Evolutionary conservation across 2,888 invertebrate species (phyloP).

Genomic region (Drosophila atripex): DNA sequence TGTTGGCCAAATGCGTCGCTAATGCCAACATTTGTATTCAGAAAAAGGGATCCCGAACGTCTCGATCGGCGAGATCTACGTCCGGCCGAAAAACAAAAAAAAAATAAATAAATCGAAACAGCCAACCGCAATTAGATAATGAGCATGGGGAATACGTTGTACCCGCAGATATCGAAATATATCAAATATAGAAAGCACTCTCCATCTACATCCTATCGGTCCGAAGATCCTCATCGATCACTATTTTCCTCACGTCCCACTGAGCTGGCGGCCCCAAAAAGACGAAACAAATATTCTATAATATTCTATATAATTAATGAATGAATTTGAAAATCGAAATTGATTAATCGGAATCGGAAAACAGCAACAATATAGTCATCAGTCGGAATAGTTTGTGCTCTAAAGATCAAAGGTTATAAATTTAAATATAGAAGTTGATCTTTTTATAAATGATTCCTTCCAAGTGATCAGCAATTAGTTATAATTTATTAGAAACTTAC

Average conservation of each 20-base stretch:
- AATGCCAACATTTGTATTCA: conserved; percentile 29
- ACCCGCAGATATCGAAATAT: conserved; percentile 14
- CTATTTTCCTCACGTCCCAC: conserved; percentile 17
- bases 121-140: conserved; percentile 69
- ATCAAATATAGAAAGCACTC: conserved; percentile 40
- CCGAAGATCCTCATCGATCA: conserved; percentile 11
- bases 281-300: not conserved
- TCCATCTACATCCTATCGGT: conserved; percentile 33
- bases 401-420: not conserved
- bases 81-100: conserved; percentile 20
- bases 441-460: too few species aligned
- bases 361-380: not conserved
- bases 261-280: conserved; percentile 6
- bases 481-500: too few species aligned
- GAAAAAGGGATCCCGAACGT: conserved; percentile 14
- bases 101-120: not conserved
- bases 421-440: too few species aligned
- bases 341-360: conserved; percentile 5
- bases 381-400: not conserved
- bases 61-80: conserved; percentile 30
- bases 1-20: conserved; percentile 23
- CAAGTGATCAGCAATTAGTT: too few species aligned
- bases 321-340: not conserved
- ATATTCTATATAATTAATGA: conserved; percentile 21
- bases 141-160: conserved; percentile 32